A percentile compares a stretch with the other conserved stretches of the same genome.
Conservation (phyloP, 2,797 vertebrate species). For the Lithobates sylvaticus region DNA sequence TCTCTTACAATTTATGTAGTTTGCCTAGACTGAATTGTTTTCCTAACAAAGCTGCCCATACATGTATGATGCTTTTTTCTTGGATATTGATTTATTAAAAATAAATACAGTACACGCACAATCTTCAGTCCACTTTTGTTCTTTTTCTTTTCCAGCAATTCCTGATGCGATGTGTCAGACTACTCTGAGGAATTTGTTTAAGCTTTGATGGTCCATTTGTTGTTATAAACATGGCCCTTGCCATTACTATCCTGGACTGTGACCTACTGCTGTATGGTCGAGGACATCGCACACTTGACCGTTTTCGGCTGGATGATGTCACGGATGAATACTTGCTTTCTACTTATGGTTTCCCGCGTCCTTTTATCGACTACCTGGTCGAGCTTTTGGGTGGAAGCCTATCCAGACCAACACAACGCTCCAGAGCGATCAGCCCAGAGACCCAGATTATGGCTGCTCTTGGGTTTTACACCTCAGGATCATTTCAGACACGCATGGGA, state of each 20-base stretch:
- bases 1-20: no score
- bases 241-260: constrained; percentile 92
- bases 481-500: constrained; percentile 96
- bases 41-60: no score
- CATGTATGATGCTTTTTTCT: no score
- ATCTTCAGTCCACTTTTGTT: no score
- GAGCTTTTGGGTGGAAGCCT: constrained; percentile 89
- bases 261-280: constrained; percentile 92
- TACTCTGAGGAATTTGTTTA: not conserved
- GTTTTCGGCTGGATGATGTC: constrained; percentile 91
- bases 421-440: constrained; percentile 94
- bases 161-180: not conserved
- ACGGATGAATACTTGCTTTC: constrained; percentile 88
- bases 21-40: no score
- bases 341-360: constrained; percentile 91
- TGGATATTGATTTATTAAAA: no score
- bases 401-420: constrained; percentile 90
- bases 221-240: constrained; percentile 82
- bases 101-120: no score
- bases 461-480: constrained; percentile 95
- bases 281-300: constrained; percentile 92
- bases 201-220: not conserved
- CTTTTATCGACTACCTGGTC: constrained; percentile 92
- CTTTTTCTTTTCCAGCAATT: not conserved
- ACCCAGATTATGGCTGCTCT: constrained; percentile 94